A percentile compares a stretch with the other conserved stretches of the same genome.
These are phyloP conservation scores for Cloeon dipterum DNA, from an alignment of 2,888 invertebrate species.

Conservation along the genomic window DNA sequence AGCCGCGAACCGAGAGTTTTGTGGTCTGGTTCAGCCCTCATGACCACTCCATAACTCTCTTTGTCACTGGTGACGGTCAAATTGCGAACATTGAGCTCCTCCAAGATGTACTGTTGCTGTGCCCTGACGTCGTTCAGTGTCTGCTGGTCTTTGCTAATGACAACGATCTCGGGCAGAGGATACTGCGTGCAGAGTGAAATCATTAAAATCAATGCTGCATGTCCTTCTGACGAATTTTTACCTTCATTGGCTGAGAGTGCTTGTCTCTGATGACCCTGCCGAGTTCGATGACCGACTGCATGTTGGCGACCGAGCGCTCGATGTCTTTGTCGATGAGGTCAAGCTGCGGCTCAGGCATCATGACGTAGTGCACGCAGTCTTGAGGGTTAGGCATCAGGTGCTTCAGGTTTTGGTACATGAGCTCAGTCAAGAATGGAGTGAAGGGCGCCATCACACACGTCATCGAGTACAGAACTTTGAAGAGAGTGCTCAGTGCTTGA, in stretches of 20 bases:
- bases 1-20: slow-evolving; percentile 70
- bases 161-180: slow-evolving; percentile 86
- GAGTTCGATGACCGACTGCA: slow-evolving; percentile 90
- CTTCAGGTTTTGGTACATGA: slow-evolving; percentile 76
- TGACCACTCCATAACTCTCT: slow-evolving; percentile 68
- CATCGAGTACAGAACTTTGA: slow-evolving; percentile 70
- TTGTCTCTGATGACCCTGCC: slow-evolving; percentile 83
- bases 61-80: slow-evolving; percentile 75
- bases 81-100: slow-evolving; percentile 78
- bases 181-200: slow-evolving; percentile 25
- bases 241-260: slow-evolving; percentile 78
- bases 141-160: slow-evolving; percentile 64
- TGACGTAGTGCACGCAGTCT: slow-evolving; percentile 77
- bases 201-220: not conserved
- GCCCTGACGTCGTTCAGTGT: slow-evolving; percentile 56
- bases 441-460: slow-evolving; percentile 90
- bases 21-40: slow-evolving; percentile 89
- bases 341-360: slow-evolving; percentile 49
- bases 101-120: slow-evolving; percentile 63
- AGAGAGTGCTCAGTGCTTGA: slow-evolving; percentile 68
- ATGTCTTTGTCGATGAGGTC: slow-evolving; percentile 57
- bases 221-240: slow-evolving; percentile 10
- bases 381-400: slow-evolving; percentile 30
- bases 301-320: slow-evolving; percentile 69
- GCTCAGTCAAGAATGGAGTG: slow-evolving; percentile 87